These are phyloP conservation scores for Osmerus mordax DNA, from an alignment of 2,113 vertebrate species.

Conservation along the genomic window DNA sequence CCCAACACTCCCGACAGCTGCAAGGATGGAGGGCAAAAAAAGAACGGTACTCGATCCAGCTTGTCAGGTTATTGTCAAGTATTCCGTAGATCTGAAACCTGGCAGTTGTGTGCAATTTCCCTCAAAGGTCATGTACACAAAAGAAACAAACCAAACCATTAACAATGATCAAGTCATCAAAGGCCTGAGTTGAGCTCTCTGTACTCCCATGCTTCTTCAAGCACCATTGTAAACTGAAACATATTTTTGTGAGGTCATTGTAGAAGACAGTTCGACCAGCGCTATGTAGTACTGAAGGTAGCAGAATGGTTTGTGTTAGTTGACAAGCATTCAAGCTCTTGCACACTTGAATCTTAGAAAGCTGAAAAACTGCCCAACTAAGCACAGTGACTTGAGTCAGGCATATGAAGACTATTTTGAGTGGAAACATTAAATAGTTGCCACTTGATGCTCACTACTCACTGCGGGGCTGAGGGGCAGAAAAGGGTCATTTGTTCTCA, in stretches of 20 bases:
- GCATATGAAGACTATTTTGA: too few relatives aligned
- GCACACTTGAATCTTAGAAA: too few relatives aligned
- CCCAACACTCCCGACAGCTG: neutral
- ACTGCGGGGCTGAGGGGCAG: too few relatives aligned
- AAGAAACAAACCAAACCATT: neutral
- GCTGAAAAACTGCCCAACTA: too few relatives aligned
- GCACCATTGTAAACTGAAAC: conserved; percentile 26
- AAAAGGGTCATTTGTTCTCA: too few relatives aligned
- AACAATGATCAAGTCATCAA: conserved; percentile 22
- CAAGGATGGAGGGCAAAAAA: conserved; percentile 1
- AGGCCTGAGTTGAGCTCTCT: conserved; percentile 9
- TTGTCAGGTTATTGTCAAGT: neutral
- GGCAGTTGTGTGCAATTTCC: neutral
- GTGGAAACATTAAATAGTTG: too few relatives aligned
- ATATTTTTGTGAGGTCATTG: neutral
- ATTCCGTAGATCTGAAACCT: neutral
- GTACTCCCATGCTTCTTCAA: conserved; percentile 7
- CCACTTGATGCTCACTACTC: too few relatives aligned
- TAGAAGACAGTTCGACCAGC: neutral
- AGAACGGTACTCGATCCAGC: neutral
- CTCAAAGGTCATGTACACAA: conserved; percentile 13
- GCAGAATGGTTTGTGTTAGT: too few relatives aligned
- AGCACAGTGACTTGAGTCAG: too few relatives aligned
- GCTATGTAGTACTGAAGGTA: too few relatives aligned
- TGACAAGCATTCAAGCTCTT: too few relatives aligned